These are phyloP conservation scores for Patagioenas fasciata DNA, from an alignment of 2,113 vertebrate species.

Conservation along the genomic window DNA sequence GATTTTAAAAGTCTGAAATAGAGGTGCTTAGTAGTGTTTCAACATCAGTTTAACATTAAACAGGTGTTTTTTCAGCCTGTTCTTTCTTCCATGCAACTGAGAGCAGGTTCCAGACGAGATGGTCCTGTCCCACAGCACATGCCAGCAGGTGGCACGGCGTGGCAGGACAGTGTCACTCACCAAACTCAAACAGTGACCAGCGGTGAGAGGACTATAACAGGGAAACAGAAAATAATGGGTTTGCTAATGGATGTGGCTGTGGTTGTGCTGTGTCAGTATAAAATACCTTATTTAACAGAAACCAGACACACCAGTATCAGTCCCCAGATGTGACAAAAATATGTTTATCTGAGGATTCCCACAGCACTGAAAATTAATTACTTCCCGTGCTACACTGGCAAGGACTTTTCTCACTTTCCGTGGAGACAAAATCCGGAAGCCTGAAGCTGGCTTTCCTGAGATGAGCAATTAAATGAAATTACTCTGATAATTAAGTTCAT, in stretches of 20 bases:
- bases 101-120: not conserved
- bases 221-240: not conserved
- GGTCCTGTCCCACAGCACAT: fast-evolving
- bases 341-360: slow-evolving; percentile 26
- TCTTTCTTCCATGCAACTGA: not conserved
- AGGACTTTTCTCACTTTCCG: not conserved
- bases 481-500: not conserved
- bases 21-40: not conserved
- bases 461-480: not conserved
- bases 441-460: not conserved
- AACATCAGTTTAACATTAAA: not conserved
- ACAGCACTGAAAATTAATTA: not conserved
- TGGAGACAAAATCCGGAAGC: not conserved
- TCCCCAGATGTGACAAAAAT: not conserved
- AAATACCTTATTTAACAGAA: slow-evolving; percentile 6
- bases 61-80: not conserved
- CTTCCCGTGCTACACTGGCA: not conserved
- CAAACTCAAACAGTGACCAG: not conserved
- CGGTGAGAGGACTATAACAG: fast-evolving
- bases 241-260: not conserved
- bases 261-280: not conserved
- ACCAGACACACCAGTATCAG: not conserved
- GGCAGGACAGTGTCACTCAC: not conserved
- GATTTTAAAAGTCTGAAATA: not conserved
- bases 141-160: fast-evolving